Evolutionary conservation across 30 jellyfish, hydroid and myxozoan genomes (phyloP).

Genomic region (Turritopsis dohrnii): DNA sequence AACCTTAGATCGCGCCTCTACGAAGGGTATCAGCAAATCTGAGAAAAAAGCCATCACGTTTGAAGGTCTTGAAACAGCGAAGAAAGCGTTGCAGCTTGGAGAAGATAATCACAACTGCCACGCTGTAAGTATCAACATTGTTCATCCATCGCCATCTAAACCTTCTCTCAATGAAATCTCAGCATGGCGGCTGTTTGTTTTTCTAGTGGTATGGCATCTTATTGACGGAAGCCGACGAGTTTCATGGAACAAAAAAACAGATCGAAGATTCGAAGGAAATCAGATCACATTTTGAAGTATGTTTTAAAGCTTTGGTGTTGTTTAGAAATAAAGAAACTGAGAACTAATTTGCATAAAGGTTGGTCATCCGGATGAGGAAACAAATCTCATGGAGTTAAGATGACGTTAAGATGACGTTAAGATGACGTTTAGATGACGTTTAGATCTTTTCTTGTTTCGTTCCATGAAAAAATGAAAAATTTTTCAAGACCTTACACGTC

Average conservation of each 20-base stretch:
- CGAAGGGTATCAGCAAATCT: slow-evolving; percentile 43
- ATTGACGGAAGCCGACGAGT: slow-evolving; percentile 83
- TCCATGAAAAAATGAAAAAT: neutral
- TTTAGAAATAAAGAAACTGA: too few species aligned
- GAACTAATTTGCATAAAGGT: too few species aligned
- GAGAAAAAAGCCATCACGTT: slow-evolving; percentile 42
- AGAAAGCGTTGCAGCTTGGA: slow-evolving; percentile 53
- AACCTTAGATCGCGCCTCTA: slow-evolving; percentile 53
- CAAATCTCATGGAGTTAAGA: too few species aligned
- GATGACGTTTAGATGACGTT: too few species aligned
- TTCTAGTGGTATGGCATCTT: slow-evolving; percentile 92
- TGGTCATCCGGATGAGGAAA: too few species aligned
- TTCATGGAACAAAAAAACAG: slow-evolving; percentile 65
- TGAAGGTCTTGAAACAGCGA: slow-evolving; percentile 69
- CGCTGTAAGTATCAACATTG: too few species aligned
- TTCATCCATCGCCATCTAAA: too few species aligned
- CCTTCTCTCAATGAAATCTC: too few species aligned
- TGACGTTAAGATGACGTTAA: too few species aligned
- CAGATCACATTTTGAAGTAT: slow-evolving; percentile 66
- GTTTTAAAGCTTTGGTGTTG: too few species aligned
- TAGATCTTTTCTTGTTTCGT: too few species aligned
- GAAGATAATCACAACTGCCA: slow-evolving; percentile 55
- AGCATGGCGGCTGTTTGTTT: too few species aligned
- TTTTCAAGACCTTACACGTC: neutral
- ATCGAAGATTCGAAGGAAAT: slow-evolving; percentile 62